Base-by-base conservation (phyloP, 1,140 invertebrate genomes). In the Drosophila ironensis region DNA sequence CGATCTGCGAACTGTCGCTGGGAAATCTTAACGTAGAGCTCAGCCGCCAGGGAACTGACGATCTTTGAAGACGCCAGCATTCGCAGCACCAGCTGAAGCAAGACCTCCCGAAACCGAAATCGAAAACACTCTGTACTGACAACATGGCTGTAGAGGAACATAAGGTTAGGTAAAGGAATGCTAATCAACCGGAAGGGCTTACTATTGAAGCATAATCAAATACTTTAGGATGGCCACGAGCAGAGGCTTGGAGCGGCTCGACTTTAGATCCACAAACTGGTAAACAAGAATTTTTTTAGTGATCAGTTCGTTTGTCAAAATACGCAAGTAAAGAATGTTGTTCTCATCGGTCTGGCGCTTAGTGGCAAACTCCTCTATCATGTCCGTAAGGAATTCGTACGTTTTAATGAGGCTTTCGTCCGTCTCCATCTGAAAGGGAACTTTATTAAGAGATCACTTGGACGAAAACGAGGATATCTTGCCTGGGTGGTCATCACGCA, bases 21-120 rank as follows among this genome's bases (percentile, higher is more conserved):
- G 4, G 64, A 67, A n/a, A 84, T 8, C 16, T 19, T 54, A 0
- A 84, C n/a, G 20, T 84, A 84, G 0, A 84, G 8, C 19, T 73
- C 4, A 3, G 73, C 73, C 5, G 78, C 73, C 25, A 46, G 3
- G 0, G 20, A 44, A 4, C 63, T n/a, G 2, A 82, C 42, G 3
- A 11, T 1, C 1, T 11, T 1, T 0, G 37, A 35, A 4, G 20
- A 2, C 8, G 4, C 3, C 0, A 41, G 14, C 4, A 41, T n/a
- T 25, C 68, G 44, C 2, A 84, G 17, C 14, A 86, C 5, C 3
- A 84, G 22, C 14, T 53, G 22, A 0, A 84, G 33, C 1, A 84
- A 41, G 11, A 51, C 40, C 20, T 86, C 70, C 9, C 67, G 27
- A n/a, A 84, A 71, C 5, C 73, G 51, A 0, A 2, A 16, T 1